These are phyloP conservation scores for Daphoenositta chrysoptera DNA, from an alignment of 2,113 vertebrate species.

Conservation along the genomic window DNA sequence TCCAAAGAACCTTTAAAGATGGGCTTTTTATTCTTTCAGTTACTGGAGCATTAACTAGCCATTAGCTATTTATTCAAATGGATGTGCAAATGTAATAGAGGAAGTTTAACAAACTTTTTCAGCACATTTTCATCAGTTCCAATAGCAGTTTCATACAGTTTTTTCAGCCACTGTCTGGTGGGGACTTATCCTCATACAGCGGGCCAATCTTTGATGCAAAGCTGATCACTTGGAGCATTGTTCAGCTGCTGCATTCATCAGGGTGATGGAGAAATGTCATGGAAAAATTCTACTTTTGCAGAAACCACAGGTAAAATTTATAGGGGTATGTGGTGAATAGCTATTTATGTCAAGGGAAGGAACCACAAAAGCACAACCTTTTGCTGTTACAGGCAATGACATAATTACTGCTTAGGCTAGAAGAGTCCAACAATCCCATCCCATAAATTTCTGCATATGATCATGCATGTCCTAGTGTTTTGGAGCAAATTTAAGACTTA, in stretches of 20 bases:
- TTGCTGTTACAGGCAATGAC: background rate
- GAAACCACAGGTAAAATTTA: background rate
- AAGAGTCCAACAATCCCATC: background rate
- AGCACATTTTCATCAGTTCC: background rate
- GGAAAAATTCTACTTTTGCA: background rate
- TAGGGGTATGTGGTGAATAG: rapidly evolving
- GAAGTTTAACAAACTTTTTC: background rate
- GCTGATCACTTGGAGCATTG: background rate
- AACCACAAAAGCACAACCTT: background rate
- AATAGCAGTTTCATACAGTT: background rate
- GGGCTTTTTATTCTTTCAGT: background rate
- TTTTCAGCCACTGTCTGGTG: background rate
- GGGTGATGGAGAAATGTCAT: background rate
- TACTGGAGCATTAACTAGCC: background rate
- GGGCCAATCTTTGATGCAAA: background rate
- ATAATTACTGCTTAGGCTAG: background rate
- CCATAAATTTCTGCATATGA: background rate
- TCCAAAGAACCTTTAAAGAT: background rate
- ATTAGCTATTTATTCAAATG: background rate
- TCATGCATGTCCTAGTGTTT: background rate
- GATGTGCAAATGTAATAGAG: background rate
- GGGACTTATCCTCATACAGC: background rate
- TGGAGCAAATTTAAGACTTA: background rate
- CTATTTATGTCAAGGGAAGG: background rate
- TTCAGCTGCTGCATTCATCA: background rate